Base-by-base conservation (phyloP, 2,888 invertebrate genomes). In the Andrena trimmerana region DNA sequence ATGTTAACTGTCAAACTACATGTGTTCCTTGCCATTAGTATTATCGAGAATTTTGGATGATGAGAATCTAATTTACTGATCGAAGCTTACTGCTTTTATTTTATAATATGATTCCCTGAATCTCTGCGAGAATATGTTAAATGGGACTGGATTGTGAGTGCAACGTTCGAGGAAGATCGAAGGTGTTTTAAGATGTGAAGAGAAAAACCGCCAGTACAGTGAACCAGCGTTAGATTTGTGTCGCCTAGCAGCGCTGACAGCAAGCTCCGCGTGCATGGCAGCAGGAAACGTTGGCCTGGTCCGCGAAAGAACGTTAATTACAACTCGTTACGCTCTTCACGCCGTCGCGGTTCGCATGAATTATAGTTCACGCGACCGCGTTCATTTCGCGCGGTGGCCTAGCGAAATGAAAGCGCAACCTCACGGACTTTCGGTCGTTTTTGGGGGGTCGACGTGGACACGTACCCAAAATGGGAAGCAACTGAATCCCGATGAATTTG, bases 261-360 rank as follows among this genome's bases (percentile, higher is more conserved):
- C 20, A 16, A 33, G 3, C 60, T 50, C 66, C 48, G 52, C 2
- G 8, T 52, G 48, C 73, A 33, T 48, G 71, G 63, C 71, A 48
- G 63, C 54, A 71, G 78, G 71, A 65, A 73, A 66, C 52, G 86
- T 81, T 66, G 66, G 27, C 62, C 57, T 42, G 63, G 72, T 27
- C 74, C 65, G 54, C 65, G 65, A 81, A 86, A 81, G 74, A 81
- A 84, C 86, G 71, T 81, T 84, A 86, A 86, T 81, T 77, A 78
- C 83, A 76, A 78, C 78, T 86, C 72, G 78, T 86, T 86, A 71
- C 75, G 80, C 70, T 83, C 66, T 85, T 77, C 80, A 59, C 67
- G 63, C 7, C 65, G 71, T 73, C 79, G 79, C 65, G 59, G 50
- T 57, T 63, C 52, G 52, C 48, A 74, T 80, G 83, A 84, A 84